Conservation (phyloP, 2,888 invertebrate species). For the Volucella inanis region DNA sequence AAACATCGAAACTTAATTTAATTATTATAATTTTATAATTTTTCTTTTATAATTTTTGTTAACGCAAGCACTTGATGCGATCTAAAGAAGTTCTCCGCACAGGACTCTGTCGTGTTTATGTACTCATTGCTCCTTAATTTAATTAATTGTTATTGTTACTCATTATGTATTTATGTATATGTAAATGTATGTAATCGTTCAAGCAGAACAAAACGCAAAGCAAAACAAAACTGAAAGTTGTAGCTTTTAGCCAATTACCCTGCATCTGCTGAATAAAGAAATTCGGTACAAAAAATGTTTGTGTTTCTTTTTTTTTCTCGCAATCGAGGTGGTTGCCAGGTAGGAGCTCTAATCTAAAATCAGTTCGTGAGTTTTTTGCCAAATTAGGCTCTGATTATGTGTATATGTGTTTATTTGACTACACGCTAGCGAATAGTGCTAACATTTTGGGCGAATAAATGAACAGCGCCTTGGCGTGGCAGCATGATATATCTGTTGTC, state of each 20-base stretch:
- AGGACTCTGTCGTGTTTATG: slow-evolving; percentile 43
- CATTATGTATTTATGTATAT: slow-evolving; percentile 29
- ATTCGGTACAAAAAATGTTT: slow-evolving; percentile 81
- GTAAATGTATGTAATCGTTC: slow-evolving; percentile 69
- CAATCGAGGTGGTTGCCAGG: neutral
- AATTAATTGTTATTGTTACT: slow-evolving; percentile 60
- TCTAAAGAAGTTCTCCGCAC: slow-evolving; percentile 18
- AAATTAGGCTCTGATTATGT: slow-evolving; percentile 6
- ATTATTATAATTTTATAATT: slow-evolving; percentile 12
- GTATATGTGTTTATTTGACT: neutral
- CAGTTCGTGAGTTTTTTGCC: slow-evolving; percentile 46
- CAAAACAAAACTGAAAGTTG: slow-evolving; percentile 62
- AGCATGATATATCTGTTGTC: slow-evolving; percentile 8
- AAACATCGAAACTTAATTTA: slow-evolving; percentile 30
- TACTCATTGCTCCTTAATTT: slow-evolving; percentile 53
- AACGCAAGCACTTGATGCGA: slow-evolving; percentile 41
- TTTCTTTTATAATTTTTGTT: slow-evolving; percentile 19
- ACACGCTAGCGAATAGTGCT: neutral
- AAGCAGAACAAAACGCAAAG: slow-evolving; percentile 49
- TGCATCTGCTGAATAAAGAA: slow-evolving; percentile 83
- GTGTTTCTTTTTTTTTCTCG: neutral
- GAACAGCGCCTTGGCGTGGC: neutral
- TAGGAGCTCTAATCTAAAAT: slow-evolving; percentile 14
- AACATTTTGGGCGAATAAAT: neutral
- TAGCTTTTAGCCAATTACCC: slow-evolving; percentile 77